Evolutionary conservation across 2,888 invertebrate genomes (phyloP), one percentile per base, ranked within the genome.

Genomic region (Drosophila ezoana): DNA sequence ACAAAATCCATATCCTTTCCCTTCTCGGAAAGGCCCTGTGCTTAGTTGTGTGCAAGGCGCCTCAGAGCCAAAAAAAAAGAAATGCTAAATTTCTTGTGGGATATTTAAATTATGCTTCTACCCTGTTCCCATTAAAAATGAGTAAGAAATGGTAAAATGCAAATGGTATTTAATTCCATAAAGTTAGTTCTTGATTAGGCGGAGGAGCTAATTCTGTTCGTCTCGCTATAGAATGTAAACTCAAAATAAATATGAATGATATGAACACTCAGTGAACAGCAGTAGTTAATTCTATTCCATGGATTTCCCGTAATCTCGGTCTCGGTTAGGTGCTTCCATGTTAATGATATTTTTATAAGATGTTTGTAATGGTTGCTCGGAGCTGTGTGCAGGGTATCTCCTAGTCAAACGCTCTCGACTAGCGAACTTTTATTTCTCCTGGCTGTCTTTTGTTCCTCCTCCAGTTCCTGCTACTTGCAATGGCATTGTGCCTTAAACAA

Each of bases 41-140:
- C 44, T 52, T 32, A 61, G 56, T 49, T 23, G 45, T n/a, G 18
- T 23, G 41, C 2, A 45, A 37, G 18, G 49, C 38, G 49, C 20
- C 16, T 20, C 35, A 35, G 61, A 38, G 44, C 54, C 49, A 52
- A 43, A 66, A 72, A 73, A 78, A 76, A 76, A 88, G 78, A 83
- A 85, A 83, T 83, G 80, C 80, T 76, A 71, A 88, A 80, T 83
- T 85, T 85, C 81, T 83, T 83, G 73, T 84, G 58, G 78, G 60
- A 80, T 74, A 71, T 67, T 78, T 77, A 80, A 83, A 83, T 84
- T 87, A 76, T 78, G 76, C 70, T 59, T 53, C 14, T 33, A 41
- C 41, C 53, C 41, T 41, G 41, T 33, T 32, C 0, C 9, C 16
- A 35, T 28, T 28, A 28, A 28, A 28, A 8, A 2, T 23, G 8